Conservation (phyloP, 2,797 vertebrate species). For the Myotis pilosus region DNA sequence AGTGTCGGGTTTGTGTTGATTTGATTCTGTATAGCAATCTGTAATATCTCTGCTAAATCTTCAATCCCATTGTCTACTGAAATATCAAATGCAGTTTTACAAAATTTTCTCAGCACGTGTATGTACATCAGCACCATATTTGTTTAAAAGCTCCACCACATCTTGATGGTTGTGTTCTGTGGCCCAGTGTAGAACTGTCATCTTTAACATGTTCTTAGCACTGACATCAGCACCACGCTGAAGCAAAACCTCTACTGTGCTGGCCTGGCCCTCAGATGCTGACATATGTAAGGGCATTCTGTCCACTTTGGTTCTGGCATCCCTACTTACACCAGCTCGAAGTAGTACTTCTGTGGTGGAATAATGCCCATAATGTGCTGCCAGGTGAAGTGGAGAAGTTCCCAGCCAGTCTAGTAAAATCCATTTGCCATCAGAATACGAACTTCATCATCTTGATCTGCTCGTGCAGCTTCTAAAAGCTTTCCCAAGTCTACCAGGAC, state of each 20-base stretch:
- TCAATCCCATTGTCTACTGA: conserved; percentile 90
- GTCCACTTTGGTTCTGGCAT: conserved; percentile 93
- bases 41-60: conserved; percentile 90
- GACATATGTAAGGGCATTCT: conserved; percentile 91
- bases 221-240: conserved; percentile 93
- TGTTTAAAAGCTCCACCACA: conserved; percentile 90
- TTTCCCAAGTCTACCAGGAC: conserved; percentile 94
- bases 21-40: conserved; percentile 94
- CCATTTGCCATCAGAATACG: conserved; percentile 92
- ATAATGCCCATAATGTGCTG: conserved; percentile 91
- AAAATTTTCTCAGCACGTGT: conserved; percentile 91
- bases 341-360: conserved; percentile 92
- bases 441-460: conserved; percentile 92
- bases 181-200: conserved; percentile 92
- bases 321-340: conserved; percentile 90
- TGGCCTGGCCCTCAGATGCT: conserved; percentile 90
- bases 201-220: conserved; percentile 93
- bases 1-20: conserved; percentile 92
- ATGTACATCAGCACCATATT: conserved; percentile 92
- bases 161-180: conserved; percentile 90
- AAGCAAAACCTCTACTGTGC: conserved; percentile 91
- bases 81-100: conserved; percentile 91
- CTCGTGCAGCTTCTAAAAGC: conserved; percentile 91
- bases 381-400: conserved; percentile 91
- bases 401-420: conserved; percentile 92